These are phyloP conservation scores for Eulemur rubriventer DNA, from an alignment of 2,797 vertebrate species.

Conservation along the genomic window DNA sequence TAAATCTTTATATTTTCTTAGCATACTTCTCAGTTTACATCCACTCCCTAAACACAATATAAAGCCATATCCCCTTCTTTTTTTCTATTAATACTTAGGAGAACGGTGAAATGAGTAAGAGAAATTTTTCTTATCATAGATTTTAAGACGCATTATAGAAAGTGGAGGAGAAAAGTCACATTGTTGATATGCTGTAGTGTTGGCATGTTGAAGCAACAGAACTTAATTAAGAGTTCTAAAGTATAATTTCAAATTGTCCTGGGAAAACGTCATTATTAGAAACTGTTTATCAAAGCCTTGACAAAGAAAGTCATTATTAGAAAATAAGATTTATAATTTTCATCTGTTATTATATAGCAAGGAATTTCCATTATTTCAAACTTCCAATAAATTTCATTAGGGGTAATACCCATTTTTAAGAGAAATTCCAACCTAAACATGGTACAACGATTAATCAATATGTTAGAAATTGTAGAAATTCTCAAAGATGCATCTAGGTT, in stretches of 20 bases:
- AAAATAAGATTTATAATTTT: conserved; percentile 11
- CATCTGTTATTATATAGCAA: neutral
- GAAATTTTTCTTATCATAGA: conserved; percentile 4
- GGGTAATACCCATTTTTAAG: neutral
- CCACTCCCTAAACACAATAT: neutral
- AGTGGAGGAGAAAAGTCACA: neutral
- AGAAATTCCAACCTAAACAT: neutral
- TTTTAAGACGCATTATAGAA: conserved; percentile 20
- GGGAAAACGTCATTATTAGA: conserved; percentile 33
- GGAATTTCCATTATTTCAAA: conserved; percentile 38
- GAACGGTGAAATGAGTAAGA: conserved; percentile 14
- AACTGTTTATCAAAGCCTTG: neutral
- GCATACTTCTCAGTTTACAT: neutral
- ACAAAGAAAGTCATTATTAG: conserved; percentile 39
- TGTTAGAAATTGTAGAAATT: conserved; percentile 9
- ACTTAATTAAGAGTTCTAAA: conserved; percentile 40
- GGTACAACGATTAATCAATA: neutral
- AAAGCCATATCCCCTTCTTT: neutral
- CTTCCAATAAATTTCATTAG: neutral
- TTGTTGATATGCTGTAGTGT: neutral
- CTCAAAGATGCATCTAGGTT: neutral
- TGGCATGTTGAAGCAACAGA: conserved; percentile 17
- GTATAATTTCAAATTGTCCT: conserved; percentile 2
- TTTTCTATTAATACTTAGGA: neutral
- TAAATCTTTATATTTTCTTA: conserved; percentile 46